Conservation (phyloP, 2,888 invertebrate genomes). For the Drosophila ezoana region DNA sequence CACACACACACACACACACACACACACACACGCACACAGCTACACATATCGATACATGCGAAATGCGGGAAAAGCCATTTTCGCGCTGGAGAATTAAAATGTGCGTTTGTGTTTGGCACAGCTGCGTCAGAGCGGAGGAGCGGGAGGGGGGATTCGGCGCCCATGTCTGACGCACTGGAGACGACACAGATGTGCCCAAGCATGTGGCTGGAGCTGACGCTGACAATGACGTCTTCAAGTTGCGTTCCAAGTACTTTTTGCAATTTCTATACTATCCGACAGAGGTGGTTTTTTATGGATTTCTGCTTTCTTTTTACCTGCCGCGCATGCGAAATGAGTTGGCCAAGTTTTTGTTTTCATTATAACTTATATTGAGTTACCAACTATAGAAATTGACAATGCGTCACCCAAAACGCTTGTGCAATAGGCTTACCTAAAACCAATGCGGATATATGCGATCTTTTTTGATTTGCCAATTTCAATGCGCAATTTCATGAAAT, state of each 20-base stretch:
- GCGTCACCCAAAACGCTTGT: conserved; percentile 42
- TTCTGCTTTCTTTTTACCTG: conserved; percentile 48
- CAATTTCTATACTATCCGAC: conserved; percentile 5
- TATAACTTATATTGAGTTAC: conserved; percentile 1
- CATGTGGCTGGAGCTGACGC: conserved; percentile 6
- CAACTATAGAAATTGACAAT: conserved; percentile 43
- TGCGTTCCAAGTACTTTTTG: conserved; percentile 21
- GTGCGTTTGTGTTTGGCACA: not conserved
- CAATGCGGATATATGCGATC: conserved; percentile 13
- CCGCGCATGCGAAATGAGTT: conserved; percentile 43
- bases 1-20: conserved; percentile 19
- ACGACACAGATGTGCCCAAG: conserved; percentile 34
- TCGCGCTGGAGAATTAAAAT: conserved; percentile 10
- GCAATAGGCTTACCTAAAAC: conserved; percentile 16
- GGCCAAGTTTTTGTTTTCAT: not conserved
- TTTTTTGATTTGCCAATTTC: conserved; percentile 7
- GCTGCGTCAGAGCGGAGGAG: not conserved
- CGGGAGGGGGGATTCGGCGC: conserved; percentile 3
- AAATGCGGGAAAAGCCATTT: conserved; percentile 40
- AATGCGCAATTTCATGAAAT: conserved; percentile 26
- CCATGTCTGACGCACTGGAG: conserved; percentile 50
- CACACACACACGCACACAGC: conserved; percentile 6
- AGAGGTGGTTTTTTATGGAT: conserved; percentile 11
- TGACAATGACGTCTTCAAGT: conserved; percentile 22
- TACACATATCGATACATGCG: not conserved